Evolutionary conservation across 2,113 vertebrate genomes (phyloP).

Genomic region (Psittacula cyanocephala): DNA sequence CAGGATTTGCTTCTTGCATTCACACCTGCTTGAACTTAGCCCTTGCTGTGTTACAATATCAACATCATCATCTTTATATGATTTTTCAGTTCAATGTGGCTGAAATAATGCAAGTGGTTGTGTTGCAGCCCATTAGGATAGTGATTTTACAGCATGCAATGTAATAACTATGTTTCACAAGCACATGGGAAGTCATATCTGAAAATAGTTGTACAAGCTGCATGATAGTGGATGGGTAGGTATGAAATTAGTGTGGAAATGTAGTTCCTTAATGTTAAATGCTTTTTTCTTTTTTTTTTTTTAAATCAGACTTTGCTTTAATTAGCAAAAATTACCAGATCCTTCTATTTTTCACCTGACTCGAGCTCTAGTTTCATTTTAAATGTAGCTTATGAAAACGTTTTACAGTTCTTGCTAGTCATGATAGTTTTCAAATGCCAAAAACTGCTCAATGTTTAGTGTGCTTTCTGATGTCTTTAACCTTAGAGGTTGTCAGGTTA

Average conservation of each 20-base stretch:
- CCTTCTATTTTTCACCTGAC: neutral
- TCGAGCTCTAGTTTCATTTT: neutral
- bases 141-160: neutral
- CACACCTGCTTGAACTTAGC: neutral
- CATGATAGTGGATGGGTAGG: neutral
- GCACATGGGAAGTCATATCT: neutral
- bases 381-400: neutral
- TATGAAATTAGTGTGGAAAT: neutral
- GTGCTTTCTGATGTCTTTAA: constrained; percentile 34
- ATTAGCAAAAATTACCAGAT: neutral
- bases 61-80: neutral
- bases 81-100: neutral
- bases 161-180: neutral
- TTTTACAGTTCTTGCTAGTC: constrained; percentile 6
- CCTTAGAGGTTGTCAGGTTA: constrained; percentile 53
- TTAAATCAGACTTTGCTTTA: neutral
- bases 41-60: neutral
- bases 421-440: neutral
- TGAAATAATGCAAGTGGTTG: neutral
- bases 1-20: neutral
- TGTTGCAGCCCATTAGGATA: neutral
- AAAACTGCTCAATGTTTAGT: constrained; percentile 74
- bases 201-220: neutral
- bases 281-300: neutral
- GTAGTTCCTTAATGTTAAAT: neutral